Conservation (phyloP, 2,888 invertebrate species). For the Apamea monoglypha region DNA sequence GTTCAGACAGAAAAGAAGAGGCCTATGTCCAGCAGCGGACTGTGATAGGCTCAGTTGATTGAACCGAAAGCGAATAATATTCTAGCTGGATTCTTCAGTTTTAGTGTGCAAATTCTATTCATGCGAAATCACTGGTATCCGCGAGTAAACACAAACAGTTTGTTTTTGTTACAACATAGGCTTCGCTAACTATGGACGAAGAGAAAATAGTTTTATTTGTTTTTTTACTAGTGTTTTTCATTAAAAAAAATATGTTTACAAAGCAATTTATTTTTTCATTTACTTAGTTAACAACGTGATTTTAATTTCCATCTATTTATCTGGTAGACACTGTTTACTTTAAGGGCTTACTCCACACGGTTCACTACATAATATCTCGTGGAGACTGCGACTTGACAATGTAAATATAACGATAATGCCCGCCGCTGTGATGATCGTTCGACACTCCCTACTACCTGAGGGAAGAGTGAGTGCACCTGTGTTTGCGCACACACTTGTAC, state of each 20-base stretch:
- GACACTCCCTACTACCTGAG: neutral
- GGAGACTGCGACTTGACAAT: neutral
- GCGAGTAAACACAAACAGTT: neutral
- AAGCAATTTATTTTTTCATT: neutral
- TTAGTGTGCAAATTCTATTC: neutral
- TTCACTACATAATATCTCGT: neutral
- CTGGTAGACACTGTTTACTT: neutral
- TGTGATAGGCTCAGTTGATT: neutral
- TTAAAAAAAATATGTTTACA: neutral
- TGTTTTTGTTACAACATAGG: neutral
- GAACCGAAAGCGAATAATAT: neutral
- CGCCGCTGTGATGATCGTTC: neutral
- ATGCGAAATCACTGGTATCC: neutral
- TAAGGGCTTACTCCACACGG: neutral
- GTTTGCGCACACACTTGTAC: neutral
- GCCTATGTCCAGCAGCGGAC: neutral
- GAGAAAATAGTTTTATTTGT: conserved; percentile 1
- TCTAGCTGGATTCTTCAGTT: neutral
- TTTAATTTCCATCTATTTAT: neutral
- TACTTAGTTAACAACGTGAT: neutral
- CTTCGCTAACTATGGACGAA: neutral
- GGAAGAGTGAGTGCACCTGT: too few species aligned
- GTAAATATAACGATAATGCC: neutral
- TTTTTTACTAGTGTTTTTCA: neutral
- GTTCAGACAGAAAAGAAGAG: too few species aligned